phyloP scores from a whole-genome alignment of 2,113 vertebrate genomes.

The Heterochromis multidens region DNA sequence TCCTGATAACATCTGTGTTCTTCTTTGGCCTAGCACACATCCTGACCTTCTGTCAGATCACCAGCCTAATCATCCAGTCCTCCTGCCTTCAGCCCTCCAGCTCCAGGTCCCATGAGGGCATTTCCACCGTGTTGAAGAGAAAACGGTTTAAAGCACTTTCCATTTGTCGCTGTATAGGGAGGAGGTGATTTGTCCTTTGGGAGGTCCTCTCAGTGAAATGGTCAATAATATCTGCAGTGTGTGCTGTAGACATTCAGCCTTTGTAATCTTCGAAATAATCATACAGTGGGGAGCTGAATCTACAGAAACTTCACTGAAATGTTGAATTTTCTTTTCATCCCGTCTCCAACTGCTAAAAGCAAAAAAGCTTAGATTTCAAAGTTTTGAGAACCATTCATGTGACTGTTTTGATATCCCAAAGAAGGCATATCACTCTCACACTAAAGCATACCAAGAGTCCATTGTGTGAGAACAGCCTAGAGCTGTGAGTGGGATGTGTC shows the following conservation, averaged over 20 bases:
- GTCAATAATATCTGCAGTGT: constrained; percentile 29
- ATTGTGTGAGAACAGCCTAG: constrained; percentile 15
- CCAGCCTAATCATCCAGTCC: constrained; percentile 44
- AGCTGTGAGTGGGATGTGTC: constrained; percentile 48
- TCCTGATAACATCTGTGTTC: constrained; percentile 64
- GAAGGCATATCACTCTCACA: background rate
- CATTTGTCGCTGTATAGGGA: constrained; percentile 19
- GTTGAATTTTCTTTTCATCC: background rate
- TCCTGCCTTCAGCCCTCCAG: constrained; percentile 27
- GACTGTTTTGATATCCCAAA: constrained; percentile 20
- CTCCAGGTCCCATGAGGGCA: constrained; percentile 15
- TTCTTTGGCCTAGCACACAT: constrained; percentile 40
- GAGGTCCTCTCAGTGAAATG: constrained; percentile 20
- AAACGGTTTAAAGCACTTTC: constrained; percentile 48
- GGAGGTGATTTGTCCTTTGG: constrained; percentile 18
- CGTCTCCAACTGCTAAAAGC: background rate
- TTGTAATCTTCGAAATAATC: constrained; percentile 33
- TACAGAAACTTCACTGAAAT: background rate
- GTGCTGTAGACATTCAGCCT: background rate
- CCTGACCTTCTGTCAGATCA: constrained; percentile 61
- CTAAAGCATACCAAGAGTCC: constrained; percentile 2
- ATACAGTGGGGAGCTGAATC: background rate
- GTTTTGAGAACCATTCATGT: constrained; percentile 3
- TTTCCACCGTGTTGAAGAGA: constrained; percentile 25
- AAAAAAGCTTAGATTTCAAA: background rate